These are phyloP conservation scores for Haliclona indistincta DNA, from an alignment of 37 sponge, comb jelly and placozoan species.

Conservation along the genomic window DNA sequence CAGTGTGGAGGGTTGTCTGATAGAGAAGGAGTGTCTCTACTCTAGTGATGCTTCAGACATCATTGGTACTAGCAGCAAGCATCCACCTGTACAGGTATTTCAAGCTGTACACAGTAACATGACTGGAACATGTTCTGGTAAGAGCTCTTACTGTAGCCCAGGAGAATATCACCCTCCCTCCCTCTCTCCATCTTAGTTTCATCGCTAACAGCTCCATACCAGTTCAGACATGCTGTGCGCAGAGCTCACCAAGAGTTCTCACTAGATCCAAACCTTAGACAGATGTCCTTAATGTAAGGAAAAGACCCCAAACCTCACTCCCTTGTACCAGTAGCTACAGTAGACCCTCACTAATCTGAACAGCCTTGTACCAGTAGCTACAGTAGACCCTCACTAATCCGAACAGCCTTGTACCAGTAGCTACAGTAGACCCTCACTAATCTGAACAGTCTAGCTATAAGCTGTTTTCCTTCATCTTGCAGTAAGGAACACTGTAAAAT, in stretches of 20 bases:
- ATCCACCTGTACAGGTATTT: neutral
- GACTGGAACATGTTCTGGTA: slow-evolving; percentile 23
- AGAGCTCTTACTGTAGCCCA: neutral
- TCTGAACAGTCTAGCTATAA: too few relatives aligned
- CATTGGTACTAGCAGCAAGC: neutral
- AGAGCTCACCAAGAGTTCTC: slow-evolving; percentile 60
- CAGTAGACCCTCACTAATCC: too few relatives aligned
- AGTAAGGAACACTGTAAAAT: slow-evolving; percentile 33
- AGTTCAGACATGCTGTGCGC: slow-evolving; percentile 67
- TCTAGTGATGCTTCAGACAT: neutral
- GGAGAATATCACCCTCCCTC: neutral
- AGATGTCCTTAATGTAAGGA: slow-evolving; percentile 49
- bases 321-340: neutral
- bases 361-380: too few relatives aligned
- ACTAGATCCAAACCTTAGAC: slow-evolving; percentile 47
- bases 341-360: too few relatives aligned
- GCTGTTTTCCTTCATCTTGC: too few relatives aligned
- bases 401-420: too few relatives aligned
- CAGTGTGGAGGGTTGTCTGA: neutral
- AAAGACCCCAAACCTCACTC: neutral
- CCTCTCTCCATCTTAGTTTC: slow-evolving; percentile 10
- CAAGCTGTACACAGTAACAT: slow-evolving; percentile 14
- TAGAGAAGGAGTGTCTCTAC: neutral
- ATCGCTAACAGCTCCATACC: slow-evolving; percentile 5
- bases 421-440: too few relatives aligned